Percentiles rank a stretch among this genome's conserved stretches.
Evolutionary conservation across 2,113 vertebrate genomes (phyloP).

Genomic region (Turnix velox): DNA sequence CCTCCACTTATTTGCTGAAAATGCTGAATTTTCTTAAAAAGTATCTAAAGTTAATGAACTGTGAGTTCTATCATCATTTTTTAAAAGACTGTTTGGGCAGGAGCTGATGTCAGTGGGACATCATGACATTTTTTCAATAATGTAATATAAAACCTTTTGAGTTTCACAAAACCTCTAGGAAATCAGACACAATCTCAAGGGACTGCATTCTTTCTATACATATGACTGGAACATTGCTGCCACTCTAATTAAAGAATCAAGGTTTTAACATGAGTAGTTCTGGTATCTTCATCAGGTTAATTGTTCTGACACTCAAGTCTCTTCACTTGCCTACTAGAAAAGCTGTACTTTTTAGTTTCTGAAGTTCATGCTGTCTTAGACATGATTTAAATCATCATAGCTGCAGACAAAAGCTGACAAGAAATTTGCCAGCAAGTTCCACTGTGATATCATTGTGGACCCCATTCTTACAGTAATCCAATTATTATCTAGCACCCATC

Average conservation of each 20-base stretch:
- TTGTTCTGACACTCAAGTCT: background rate
- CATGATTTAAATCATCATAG: background rate
- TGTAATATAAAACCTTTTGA: background rate
- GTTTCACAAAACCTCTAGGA: background rate
- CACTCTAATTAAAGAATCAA: background rate
- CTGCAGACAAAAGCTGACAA: background rate
- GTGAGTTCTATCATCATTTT: background rate
- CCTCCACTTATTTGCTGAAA: background rate
- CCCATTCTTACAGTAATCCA: background rate
- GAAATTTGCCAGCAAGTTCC: background rate
- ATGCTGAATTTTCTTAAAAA: background rate
- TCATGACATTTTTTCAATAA: background rate
- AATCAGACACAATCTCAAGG: background rate
- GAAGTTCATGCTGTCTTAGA: background rate
- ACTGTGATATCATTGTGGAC: background rate
- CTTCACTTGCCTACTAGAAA: too few species aligned
- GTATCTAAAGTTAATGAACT: background rate
- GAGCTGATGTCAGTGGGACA: background rate
- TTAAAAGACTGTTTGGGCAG: background rate
- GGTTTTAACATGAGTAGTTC: background rate
- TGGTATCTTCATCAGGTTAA: background rate
- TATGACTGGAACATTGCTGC: background rate
- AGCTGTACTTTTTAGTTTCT: background rate
- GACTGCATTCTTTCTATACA: background rate
- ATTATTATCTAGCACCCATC: background rate